Base-by-base conservation (phyloP, 2,888 invertebrate species). In the Archaeoteleia sp. region DNA sequence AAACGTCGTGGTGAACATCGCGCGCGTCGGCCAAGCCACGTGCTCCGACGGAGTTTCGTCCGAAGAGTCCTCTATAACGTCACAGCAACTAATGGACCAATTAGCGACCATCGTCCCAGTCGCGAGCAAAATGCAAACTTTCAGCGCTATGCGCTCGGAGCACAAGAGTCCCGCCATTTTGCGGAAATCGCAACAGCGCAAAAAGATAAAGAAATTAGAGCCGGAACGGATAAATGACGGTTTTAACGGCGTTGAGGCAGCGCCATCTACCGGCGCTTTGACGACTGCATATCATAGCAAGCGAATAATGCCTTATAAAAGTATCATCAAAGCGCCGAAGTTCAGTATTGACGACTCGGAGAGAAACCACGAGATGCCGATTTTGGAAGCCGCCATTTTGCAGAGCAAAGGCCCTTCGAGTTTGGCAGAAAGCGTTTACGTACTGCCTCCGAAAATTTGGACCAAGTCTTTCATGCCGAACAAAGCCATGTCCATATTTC, bases 1-100 rank as follows among this genome's bases (percentile, higher is more conserved):
- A 35, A 42, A 68, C 1, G 58, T 67, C 9, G 40, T 66, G 14
- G 40, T 66, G 14, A 71, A 67, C 54, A 73, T 73, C 2, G 65
- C 69, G 0, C 73, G 63, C 1, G 48, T 58, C 1, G 54, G 48
- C 4, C 46, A 53, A 25, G 40, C 58, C 7, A 48, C 30, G 13
- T 53, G 53, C 9, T 53, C 58, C 0, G 25, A 43, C 1, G 10
- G 10, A 1, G 17, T 25, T 29, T 43, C 40, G 3, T 17, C 20
- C 0, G 43, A 39, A 4, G 42, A 46, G 10, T 42, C 53, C 5
- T 29, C 29, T 0, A 48, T 55, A 0, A 6, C 8, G 9, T 53
- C 53, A 4, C 46, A 54, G 5, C 20, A 20, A 2, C 2, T 4
- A 2, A 5, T 20, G 2, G 40, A 42, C 5, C 25, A 42, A 12